A percentile compares a stretch with the other conserved stretches of the same genome.
These are phyloP conservation scores for Pimpla rufipes DNA, from an alignment of 2,888 invertebrate species.

Conservation along the genomic window DNA sequence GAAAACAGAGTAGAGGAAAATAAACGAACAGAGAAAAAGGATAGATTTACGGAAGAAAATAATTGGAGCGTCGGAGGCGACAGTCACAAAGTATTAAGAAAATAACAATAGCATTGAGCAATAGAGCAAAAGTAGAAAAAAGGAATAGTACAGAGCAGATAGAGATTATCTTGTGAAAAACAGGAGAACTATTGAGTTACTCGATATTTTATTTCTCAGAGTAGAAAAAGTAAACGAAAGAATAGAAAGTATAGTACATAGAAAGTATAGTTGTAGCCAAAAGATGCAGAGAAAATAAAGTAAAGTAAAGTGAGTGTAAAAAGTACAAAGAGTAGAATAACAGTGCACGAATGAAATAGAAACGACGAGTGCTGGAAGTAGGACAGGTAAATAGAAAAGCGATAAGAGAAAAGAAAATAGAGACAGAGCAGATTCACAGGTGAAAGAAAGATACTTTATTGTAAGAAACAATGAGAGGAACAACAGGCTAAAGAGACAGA, in stretches of 20 bases:
- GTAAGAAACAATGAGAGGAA: slow-evolving; percentile 42
- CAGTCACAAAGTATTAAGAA: not conserved
- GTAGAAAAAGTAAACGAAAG: not conserved
- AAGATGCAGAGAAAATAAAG: slow-evolving; percentile 22
- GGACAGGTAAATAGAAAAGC: slow-evolving; percentile 34
- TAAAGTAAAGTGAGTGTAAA: not conserved
- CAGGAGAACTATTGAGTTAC: not conserved
- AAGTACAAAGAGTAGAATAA: not conserved
- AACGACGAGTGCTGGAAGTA: not conserved
- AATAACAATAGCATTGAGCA: not conserved
- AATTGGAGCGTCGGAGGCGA: not conserved
- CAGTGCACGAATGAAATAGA: not conserved
- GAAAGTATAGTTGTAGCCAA: slow-evolving; percentile 10
- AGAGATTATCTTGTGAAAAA: not conserved
- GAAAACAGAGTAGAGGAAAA: not conserved
- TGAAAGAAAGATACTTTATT: slow-evolving; percentile 50
- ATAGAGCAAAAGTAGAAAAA: not conserved
- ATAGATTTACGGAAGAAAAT: not conserved
- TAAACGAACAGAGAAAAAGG: not conserved
- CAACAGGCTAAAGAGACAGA: slow-evolving; percentile 40
- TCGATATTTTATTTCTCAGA: not conserved
- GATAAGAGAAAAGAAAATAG: slow-evolving; percentile 21
- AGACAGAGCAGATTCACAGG: slow-evolving; percentile 52
- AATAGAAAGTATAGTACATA: not conserved
- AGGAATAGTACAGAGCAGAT: not conserved